Evolutionary conservation across 2,113 vertebrate genomes (phyloP), one percentile per base, ranked within the genome.

Genomic region (Mionectes macconnelli): DNA sequence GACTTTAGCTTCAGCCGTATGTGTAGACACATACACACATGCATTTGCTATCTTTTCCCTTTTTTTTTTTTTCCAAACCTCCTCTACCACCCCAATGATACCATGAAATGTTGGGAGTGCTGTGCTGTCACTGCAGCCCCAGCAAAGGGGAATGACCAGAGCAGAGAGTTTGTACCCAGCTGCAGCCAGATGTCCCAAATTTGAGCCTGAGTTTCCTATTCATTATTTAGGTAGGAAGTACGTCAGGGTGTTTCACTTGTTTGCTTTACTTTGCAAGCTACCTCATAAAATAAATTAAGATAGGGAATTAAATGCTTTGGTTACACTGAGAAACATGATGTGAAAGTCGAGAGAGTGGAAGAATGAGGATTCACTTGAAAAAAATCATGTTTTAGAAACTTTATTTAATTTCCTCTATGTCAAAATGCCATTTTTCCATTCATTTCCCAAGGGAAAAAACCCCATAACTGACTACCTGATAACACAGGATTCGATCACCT

Each of bases 1-100:
- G 85, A 66, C 27, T 70, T 56, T 47, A n/a, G 62, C 59, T 74
- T 76, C 60, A 20, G 39, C 47, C 5, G 10, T n/a, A 9, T 14
- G 8, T 50, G 7, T 27, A 57, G 37, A 35, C 17, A 49, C 7
- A 30, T 6, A 30, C 2, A 6, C 30, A 40, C 24, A 62, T 10
- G 16, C 10, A 39, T 64, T 87, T 72, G 20, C 25, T 64, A 5
- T 63, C 6, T 42, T 63, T 23, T 22, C 28, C 10, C 7, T 64
- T 67, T 22, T 52, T 23, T 13, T 45, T 24, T 45, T 45, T 21
- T 2, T 23, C 12, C 66, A 81, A 42, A 82, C 52, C 9, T 67
- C 12, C 24, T 83, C 17, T 13, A 40, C 16, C 0, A 3, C 23
- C 14, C 15, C 2, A 3, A 60, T 30, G 52, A 39, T 35, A 42